Base-by-base conservation (phyloP, 2,797 vertebrate genomes). In the Lycodopsis pacificus region DNA sequence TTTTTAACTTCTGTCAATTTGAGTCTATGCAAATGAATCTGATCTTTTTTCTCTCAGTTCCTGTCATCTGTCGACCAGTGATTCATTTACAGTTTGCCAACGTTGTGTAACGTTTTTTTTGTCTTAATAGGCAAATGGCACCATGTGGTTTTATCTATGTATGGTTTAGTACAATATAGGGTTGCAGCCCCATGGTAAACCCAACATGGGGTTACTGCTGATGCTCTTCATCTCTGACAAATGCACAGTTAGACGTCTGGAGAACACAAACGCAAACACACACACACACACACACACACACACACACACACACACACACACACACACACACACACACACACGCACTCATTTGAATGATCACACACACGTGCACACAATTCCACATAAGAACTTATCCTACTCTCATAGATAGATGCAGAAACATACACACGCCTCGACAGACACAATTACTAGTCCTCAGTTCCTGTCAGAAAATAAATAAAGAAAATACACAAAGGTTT, bases 111-210 rank as follows among this genome's bases (percentile, higher is more conserved):
- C 79, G 64, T 74, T 48, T 65, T 83, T 84, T 32, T 32, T 32
- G 32, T 32, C 32, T 32, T 32, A n/a, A n/a, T n/a, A n/a, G n/a
- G n/a, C n/a, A n/a, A 80, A 82, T 69, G 56, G 58, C 76, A 85
- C 83, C 87, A 82, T 65, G 69, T 86, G 85, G 87, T 30, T 92
- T 93, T 88, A 93, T 93, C 93, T 90, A 92, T 91, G 90, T 85
- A 49, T 54, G 83, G 40, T 85, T 89, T 77, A 75, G 51, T 86
- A 81, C 90, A 91, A 91, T 81, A 84, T 83, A 87, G 81, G 85
- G 51, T 88, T 77, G 73, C 38, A 82, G 49, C 77, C 74, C 87
- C 62, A 75, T 75, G 79, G 77, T 86, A 65, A 79, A 87, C 82
- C 85, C 79, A 85, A 67, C 46, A 86, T 65, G 42, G 59, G 73